Evolutionary conservation across 2,888 invertebrate species (phyloP), one percentile per base, ranked within the genome.

Genomic region (Oeneis ivallda): DNA sequence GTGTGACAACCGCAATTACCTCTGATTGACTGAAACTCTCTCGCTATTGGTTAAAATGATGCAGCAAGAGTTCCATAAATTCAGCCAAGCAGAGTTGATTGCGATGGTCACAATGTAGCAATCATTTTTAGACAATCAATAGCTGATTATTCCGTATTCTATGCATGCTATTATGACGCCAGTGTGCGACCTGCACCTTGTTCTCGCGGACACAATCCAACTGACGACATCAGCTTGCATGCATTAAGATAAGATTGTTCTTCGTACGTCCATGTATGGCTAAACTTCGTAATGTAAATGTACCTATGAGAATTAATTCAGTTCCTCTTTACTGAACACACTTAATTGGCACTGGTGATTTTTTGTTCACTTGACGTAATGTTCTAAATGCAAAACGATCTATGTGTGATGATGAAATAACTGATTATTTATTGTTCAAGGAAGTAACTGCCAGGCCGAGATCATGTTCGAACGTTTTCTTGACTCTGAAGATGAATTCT

Each of bases 121-220:
- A 26, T 26, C 26, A 26, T 26, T 26, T 26, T 4, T 26, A 26
- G 26, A 26, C 26, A 26, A 26, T 26, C 26, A 2, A 26, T 5
- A 26, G 26, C 26, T 75, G 76, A 79, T 83, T 80, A 82, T 85
- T 87, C 81, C 79, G 83, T 86, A 86, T 87, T 87, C 86, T 76
- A 74, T 76, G 79, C 84, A 80, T 83, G 85, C 76, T 73, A 79
- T 81, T 84, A 81, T 83, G 82, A 82, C 81, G 80, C 80, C 81
- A 80, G 78, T 74, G 75, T 70, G 71, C 75, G 76, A 77, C 74
- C 76, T 74, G 76, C 76, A 77, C 80, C 81, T 82, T 81, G 79
- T 76, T 71, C 71, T 72, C 62, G 67, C 63, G 62, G 65, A 62
- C 65, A 61, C 65, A 50, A 37, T 11, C 34, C 49, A 7, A 49